Base-by-base conservation (phyloP, 2,113 vertebrate genomes). In the Datnioides undecimradiatus region DNA sequence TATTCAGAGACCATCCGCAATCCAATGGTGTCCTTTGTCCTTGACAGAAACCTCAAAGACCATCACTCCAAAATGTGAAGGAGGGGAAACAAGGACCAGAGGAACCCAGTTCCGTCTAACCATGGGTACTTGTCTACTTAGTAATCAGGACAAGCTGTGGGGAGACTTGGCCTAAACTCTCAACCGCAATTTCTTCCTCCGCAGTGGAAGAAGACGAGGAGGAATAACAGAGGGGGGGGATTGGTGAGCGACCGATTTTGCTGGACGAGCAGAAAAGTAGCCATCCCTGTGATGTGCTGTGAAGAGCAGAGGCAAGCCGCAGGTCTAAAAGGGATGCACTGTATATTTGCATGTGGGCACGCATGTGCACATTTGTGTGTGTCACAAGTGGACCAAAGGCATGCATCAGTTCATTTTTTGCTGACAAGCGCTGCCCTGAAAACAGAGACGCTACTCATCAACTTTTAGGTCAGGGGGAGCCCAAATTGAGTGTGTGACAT, bases 111-210 rank as follows among this genome's bases (percentile, higher is more conserved):
- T 83, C 80, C 41, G 45, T 85, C 91, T 75, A 69, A 87, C 80
- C 85, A 76, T 73, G 78, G 82, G 81, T 85, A 76, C 89, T 91
- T 87, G 87, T 90, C 90, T 90, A 81, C 90, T 87, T 87, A 82
- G 87, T 91, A 93, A 93, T 93, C 87, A 91, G 87, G 83, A 91
- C 90, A 92, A 90, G 90, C 87, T 91, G 90, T 87, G 86, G 78
- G 66, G 77, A 88, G 87, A 87, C 83, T 85, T 91, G 84, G 89
- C 90, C 55, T 73, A 59, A 82, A 85, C 55, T 46, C 71, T 67
- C 57, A 63, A 91, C 90, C 89, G 60, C 85, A 90, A 88, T 88
- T 80, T 89, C 83, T 89, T 83, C 75, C 87, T 82, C 71, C 9
- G 10, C 67, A 69, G 72, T 86, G 88, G 57, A 83, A 86, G 85